A percentile compares a stretch with the other conserved stretches of the same genome.
phyloP scores from a whole-genome alignment of 1,140 invertebrate species.

The Elysia chlorotica region DNA sequence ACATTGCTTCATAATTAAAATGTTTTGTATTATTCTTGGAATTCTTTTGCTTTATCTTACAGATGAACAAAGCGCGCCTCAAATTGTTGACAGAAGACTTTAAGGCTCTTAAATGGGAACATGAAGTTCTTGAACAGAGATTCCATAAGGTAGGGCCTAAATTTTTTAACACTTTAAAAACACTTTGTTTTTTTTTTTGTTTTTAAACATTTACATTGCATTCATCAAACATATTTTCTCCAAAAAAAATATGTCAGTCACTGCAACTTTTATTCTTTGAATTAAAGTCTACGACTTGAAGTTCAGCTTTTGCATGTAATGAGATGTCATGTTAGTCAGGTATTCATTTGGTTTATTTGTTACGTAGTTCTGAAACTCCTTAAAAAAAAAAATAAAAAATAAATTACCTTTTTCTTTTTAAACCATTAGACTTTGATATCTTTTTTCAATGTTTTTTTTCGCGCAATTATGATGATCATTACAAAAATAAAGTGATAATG shows the following conservation, averaged over 20 bases:
- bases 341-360: not conserved
- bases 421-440: slow-evolving; percentile 27
- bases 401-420: not conserved
- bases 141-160: slow-evolving; percentile 78
- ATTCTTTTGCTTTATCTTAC: slow-evolving; percentile 48
- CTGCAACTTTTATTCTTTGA: too few relatives aligned
- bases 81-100: slow-evolving; percentile 74
- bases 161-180: too few relatives aligned
- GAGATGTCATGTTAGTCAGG: not conserved
- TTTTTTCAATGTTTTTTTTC: too few relatives aligned
- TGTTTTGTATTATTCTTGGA: slow-evolving; percentile 27
- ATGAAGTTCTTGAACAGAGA: slow-evolving; percentile 76
- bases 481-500: too few relatives aligned
- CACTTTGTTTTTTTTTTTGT: too few relatives aligned
- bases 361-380: not conserved
- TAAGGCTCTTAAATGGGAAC: slow-evolving; percentile 68
- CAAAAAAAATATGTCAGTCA: too few relatives aligned
- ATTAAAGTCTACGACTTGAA: too few relatives aligned
- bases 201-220: too few relatives aligned
- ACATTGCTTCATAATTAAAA: too few relatives aligned
- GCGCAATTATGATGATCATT: too few relatives aligned
- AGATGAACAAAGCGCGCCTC: slow-evolving; percentile 73
- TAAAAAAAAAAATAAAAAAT: not conserved
- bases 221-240: too few relatives aligned
- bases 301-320: too few relatives aligned